These are phyloP conservation scores for Drosophila lacteicornis DNA, from an alignment of 1,140 invertebrate genomes.

Conservation along the genomic window DNA sequence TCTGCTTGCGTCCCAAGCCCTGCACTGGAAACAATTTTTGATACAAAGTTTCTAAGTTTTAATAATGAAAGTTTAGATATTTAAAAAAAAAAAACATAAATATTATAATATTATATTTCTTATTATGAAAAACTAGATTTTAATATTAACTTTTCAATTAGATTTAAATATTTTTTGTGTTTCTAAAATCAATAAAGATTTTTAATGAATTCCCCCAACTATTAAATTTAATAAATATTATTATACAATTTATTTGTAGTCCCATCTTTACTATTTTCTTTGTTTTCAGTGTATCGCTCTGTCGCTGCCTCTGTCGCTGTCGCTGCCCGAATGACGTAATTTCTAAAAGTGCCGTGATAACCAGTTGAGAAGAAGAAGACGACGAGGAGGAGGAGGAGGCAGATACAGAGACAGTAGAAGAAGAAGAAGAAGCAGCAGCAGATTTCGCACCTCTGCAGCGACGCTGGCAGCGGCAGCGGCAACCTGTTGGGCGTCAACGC, in stretches of 20 bases:
- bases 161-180: too few species aligned
- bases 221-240: neutral
- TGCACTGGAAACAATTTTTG: slow-evolving; percentile 8
- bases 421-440: slow-evolving; percentile 24
- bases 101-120: too few species aligned
- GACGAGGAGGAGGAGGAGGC: slow-evolving; percentile 9
- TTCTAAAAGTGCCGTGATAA: slow-evolving; percentile 78
- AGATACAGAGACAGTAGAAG: slow-evolving; percentile 2
- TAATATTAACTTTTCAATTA: too few species aligned
- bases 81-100: too few species aligned
- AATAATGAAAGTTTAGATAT: neutral
- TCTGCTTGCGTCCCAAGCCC: slow-evolving; percentile 20
- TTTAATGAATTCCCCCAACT: too few species aligned
- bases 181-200: too few species aligned
- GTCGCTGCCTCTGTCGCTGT: slow-evolving; percentile 12
- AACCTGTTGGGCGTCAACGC: slow-evolving; percentile 68
- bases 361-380: slow-evolving; percentile 61
- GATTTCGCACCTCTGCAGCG: slow-evolving; percentile 60
- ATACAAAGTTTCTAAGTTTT: too few species aligned
- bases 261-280: neutral
- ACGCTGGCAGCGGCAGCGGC: slow-evolving; percentile 46
- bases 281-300: slow-evolving; percentile 7
- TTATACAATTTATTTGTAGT: neutral
- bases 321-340: slow-evolving; percentile 73
- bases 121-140: too few species aligned